Percentiles rank a stretch among this genome's conserved stretches.
Conservation (phyloP, 2,888 invertebrate genomes). For the Pseudanteris insignis region DNA sequence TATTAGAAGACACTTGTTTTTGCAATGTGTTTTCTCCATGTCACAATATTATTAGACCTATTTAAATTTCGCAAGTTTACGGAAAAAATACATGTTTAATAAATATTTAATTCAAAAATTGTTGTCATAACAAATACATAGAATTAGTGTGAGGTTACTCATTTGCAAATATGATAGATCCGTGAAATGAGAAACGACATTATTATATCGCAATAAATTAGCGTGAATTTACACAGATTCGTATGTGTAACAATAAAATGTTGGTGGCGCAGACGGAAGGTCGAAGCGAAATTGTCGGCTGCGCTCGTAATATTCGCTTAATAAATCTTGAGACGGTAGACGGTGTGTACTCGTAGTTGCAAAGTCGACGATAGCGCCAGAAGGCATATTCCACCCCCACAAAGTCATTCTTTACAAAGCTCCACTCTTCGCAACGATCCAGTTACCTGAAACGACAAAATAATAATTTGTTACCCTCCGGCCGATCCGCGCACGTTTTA, state of each 20-base stretch:
- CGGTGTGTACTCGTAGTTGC: conserved; percentile 36
- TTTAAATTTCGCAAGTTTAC: no score
- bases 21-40: no score
- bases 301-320: conserved; percentile 44
- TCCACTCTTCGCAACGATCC: conserved; percentile 41
- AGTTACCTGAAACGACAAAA: conserved; percentile 46
- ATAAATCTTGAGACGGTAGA: conserved; percentile 43
- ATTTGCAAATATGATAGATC: no score
- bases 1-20: no score
- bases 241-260: conserved; percentile 37
- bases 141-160: no score
- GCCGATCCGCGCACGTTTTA: conserved; percentile 45
- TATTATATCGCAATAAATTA: no score
- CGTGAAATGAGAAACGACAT: no score
- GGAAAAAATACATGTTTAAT: no score
- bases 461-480: conserved; percentile 45
- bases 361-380: conserved; percentile 44
- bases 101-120: no score
- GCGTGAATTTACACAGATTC: no score
- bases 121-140: no score
- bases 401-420: conserved; percentile 43
- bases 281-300: conserved; percentile 31
- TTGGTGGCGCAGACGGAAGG: conserved; percentile 37
- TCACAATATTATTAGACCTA: no score
- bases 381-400: conserved; percentile 41